A percentile compares a stretch with the other conserved stretches of the same genome.
Conservation (phyloP, 2,888 invertebrate genomes). For the Lissonota sp. region DNA sequence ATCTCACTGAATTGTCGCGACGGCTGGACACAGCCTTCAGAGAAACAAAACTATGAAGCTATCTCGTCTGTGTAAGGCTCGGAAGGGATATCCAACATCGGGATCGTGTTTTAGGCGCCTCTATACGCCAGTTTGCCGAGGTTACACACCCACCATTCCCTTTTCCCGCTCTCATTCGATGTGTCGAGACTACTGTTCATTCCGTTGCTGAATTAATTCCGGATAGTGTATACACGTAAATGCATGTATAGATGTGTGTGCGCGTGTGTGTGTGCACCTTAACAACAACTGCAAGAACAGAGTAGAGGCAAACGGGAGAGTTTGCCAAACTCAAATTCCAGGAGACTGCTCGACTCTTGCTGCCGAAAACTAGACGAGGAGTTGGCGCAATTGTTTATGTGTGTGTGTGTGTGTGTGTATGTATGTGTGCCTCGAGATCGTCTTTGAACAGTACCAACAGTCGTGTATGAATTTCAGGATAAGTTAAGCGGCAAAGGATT, state of each 20-base stretch:
- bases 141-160: not conserved
- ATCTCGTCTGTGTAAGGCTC: not conserved
- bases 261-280: conserved; percentile 10
- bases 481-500: conserved; percentile 15
- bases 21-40: conserved; percentile 32
- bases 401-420: conserved; percentile 21
- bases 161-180: conserved; percentile 18
- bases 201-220: conserved; percentile 58
- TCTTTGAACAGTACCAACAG: conserved; percentile 28
- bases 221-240: conserved; percentile 20
- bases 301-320: conserved; percentile 39
- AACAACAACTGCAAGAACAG: conserved; percentile 24
- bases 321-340: conserved; percentile 59
- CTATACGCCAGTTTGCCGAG: conserved; percentile 39
- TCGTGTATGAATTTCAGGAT: conserved; percentile 28
- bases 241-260: conserved; percentile 1
- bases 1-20: conserved; percentile 37
- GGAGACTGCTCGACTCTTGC: conserved; percentile 39
- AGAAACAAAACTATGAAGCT: conserved; percentile 36
- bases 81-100: conserved; percentile 33
- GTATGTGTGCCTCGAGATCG: conserved; percentile 41
- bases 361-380: not conserved
- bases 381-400: conserved; percentile 34
- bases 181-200: conserved; percentile 52
- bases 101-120: conserved; percentile 5